Base-by-base conservation (phyloP, 35 echinoderm and acorn worm genomes). In the Stichopus chloronotus region DNA sequence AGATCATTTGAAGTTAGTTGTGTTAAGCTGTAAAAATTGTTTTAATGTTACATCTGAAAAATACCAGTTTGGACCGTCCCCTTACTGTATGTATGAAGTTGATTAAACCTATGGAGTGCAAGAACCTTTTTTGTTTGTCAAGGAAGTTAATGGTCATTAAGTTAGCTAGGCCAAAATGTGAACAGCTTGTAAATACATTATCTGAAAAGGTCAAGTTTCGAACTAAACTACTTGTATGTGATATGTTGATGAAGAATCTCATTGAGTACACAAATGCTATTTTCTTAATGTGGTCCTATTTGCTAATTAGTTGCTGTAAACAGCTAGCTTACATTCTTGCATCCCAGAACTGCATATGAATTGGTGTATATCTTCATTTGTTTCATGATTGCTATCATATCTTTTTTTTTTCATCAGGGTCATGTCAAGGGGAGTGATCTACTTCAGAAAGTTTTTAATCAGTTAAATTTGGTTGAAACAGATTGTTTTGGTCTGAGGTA, bases 401-500 rank as follows among this genome's bases (percentile, higher is more conserved):
- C 16, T 72, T 72, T 23, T 19, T 60, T 60, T 7, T 72, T 95
- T 81, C 53, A 94, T 53, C 95, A 99, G 97, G 93, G 65, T 78
- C 86, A 94, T 63, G 96, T 92, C 53, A 99, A 91, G 92, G 97
- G 97, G 25, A 53, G 54, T 84, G 95, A 93, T 59, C 60, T 99
- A 2, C 57, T 99, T 54, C 90, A 99, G 63, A 91, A 92, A 93
- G 97, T 99, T 84, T 99, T 89, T 68, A 77, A 87, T 71, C 94
- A 96, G 57, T 88, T 99, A 55, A 99, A 99, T 57, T 60, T 99
- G 8, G 71, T 95, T 12, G 97, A 99, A 80, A 92, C 90, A 5
- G 97, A 99, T 79, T 99, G 93, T 84, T 99, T 99, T 96, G 95
- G 97, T 21, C 95, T 99, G 13, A 78, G 97, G 7, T 99, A 95